A percentile compares a stretch with the other conserved stretches of the same genome.
These are phyloP conservation scores for Sitodiplosis mosellana DNA, from an alignment of 1,140 invertebrate species.

Conservation along the genomic window DNA sequence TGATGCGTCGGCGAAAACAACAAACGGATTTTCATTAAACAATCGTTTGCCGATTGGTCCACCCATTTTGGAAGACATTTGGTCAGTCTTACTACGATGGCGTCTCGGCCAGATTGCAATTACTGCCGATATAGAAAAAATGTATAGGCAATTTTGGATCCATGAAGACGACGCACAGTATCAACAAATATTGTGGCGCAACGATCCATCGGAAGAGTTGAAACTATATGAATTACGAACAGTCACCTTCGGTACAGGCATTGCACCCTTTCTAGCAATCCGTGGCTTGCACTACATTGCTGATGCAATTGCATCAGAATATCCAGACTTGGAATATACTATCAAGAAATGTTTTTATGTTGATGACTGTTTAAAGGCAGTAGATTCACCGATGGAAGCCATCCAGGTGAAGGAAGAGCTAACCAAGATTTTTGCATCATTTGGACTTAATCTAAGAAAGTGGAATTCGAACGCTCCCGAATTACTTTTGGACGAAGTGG, in stretches of 20 bases:
- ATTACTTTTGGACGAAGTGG: slow-evolving; percentile 4
- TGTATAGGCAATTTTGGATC: slow-evolving; percentile 14
- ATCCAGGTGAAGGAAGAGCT: slow-evolving; percentile 6
- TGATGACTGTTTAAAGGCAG: slow-evolving; percentile 21
- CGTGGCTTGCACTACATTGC: background rate
- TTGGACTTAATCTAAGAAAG: slow-evolving; percentile 19
- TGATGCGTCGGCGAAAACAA: slow-evolving; percentile 10
- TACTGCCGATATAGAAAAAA: slow-evolving; percentile 17
- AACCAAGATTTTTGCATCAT: slow-evolving; percentile 8
- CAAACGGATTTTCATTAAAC: slow-evolving; percentile 13
- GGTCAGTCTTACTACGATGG: slow-evolving; percentile 19
- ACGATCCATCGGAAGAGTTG: background rate
- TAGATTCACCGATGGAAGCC: slow-evolving; percentile 10
- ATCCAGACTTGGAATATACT: slow-evolving; percentile 9
- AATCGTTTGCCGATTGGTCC: slow-evolving; percentile 16
- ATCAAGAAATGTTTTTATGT: slow-evolving; percentile 16
- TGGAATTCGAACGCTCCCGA: slow-evolving; percentile 18
- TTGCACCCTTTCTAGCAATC: slow-evolving; percentile 10
- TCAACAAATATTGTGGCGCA: slow-evolving; percentile 23
- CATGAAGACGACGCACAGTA: slow-evolving; percentile 8
- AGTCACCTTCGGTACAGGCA: slow-evolving; percentile 15
- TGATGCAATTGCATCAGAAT: slow-evolving; percentile 1
- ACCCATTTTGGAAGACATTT: slow-evolving; percentile 18
- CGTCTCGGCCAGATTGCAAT: slow-evolving; percentile 14
- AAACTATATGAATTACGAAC: slow-evolving; percentile 5